Percentiles rank a stretch among this genome's conserved stretches.
phyloP scores from a whole-genome alignment of 2,113 vertebrate genomes.

The Nettapus auritus region DNA sequence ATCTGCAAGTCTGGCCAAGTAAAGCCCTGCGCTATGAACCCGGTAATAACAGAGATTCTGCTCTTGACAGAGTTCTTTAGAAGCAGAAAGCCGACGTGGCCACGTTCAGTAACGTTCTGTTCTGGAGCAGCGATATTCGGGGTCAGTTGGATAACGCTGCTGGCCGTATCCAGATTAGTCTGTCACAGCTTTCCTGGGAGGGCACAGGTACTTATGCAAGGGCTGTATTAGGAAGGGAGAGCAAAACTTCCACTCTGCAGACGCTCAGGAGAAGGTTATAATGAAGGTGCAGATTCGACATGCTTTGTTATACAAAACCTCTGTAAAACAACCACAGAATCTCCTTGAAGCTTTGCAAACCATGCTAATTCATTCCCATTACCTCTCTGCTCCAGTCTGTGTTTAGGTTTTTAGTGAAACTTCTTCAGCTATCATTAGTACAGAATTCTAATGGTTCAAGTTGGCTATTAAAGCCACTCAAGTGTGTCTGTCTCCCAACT shows the following conservation, averaged over 20 bases:
- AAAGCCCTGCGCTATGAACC: background rate
- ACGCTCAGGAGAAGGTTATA: no score
- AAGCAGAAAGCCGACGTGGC: background rate
- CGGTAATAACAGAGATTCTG: background rate
- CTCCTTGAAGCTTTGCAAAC: background rate
- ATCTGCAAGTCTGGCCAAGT: background rate
- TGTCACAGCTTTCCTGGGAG: background rate
- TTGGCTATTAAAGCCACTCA: background rate
- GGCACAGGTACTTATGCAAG: background rate
- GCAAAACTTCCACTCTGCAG: background rate
- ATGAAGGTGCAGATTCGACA: accelerated
- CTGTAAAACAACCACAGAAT: background rate
- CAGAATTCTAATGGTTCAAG: background rate
- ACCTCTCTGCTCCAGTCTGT: background rate
- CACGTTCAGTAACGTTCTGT: accelerated
- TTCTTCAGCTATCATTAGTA: background rate
- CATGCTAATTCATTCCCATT: background rate
- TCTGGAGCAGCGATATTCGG: background rate
- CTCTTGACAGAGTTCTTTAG: background rate
- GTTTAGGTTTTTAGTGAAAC: background rate
- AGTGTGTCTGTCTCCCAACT: background rate
- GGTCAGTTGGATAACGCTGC: background rate
- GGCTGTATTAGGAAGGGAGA: background rate
- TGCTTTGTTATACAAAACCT: background rate
- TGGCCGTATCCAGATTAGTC: background rate